Conservation (phyloP, 2,888 invertebrate species). For the Folsomia manolachei region DNA sequence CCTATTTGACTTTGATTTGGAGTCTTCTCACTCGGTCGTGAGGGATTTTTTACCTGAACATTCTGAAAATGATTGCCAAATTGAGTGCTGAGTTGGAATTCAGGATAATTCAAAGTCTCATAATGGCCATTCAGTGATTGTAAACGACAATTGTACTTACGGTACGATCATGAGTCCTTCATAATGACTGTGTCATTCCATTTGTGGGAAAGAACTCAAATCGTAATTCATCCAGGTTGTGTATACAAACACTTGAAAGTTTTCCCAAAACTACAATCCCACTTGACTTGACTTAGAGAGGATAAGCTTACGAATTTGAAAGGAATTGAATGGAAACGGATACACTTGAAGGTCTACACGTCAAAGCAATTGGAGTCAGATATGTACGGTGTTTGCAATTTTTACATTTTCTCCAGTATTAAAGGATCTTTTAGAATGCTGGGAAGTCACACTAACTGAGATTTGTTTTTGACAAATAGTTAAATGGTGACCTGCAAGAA, state of each 20-base stretch:
- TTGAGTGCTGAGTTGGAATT: neutral
- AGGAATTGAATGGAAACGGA: neutral
- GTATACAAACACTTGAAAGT: neutral
- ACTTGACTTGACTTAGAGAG: neutral
- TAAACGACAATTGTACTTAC: too few species aligned
- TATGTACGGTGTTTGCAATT: neutral
- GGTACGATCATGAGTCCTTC: too few species aligned
- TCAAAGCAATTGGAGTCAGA: neutral
- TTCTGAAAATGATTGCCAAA: neutral
- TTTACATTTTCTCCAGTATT: conserved; percentile 2
- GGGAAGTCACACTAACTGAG: neutral
- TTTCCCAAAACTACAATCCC: too few species aligned
- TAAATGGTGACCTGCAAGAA: neutral
- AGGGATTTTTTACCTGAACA: neutral
- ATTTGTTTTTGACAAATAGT: neutral
- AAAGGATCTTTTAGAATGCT: neutral
- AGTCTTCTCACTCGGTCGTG: too few species aligned
- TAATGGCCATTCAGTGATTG: conserved; percentile 7
- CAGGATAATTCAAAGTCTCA: conserved; percentile 4
- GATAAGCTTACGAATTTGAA: too few species aligned
- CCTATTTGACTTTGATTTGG: too few species aligned
- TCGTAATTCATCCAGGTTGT: neutral
- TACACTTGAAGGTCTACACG: neutral
- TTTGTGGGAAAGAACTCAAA: neutral
- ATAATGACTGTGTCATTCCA: neutral